Percentiles rank a stretch among this genome's conserved stretches.
Evolutionary conservation across 2,113 vertebrate genomes (phyloP).

Genomic region (Indicator maculatus): DNA sequence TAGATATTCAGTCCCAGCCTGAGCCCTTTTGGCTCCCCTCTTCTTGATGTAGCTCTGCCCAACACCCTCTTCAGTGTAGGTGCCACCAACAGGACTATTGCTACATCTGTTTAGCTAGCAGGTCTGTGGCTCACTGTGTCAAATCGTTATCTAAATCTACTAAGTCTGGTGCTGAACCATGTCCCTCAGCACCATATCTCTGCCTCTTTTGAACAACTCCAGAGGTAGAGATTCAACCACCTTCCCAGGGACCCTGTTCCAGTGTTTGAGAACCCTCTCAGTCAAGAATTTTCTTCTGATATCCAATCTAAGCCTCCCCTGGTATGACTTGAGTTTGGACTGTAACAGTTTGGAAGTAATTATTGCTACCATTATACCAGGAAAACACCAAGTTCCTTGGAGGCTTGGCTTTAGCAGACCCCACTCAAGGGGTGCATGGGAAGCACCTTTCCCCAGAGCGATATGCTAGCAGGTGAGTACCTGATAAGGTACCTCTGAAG

Average conservation of each 20-base stretch:
- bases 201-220: no score
- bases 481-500: not conserved
- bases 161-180: no score
- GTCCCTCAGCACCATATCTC: no score
- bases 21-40: not conserved
- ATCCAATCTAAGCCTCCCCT: no score
- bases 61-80: not conserved
- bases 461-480: not conserved
- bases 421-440: accelerated
- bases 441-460: not conserved
- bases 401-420: not conserved
- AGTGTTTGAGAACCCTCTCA: no score
- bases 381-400: not conserved
- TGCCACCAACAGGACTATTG: not conserved
- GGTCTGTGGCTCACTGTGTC: not conserved
- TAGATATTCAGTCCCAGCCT: not conserved
- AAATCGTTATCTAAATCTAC: no score
- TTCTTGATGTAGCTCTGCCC: not conserved
- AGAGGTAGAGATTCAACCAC: no score
- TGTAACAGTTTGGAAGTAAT: not conserved
- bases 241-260: no score
- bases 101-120: not conserved
- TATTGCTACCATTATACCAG: not conserved
- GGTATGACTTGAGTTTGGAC: not conserved
- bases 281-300: no score